Evolutionary conservation across 30 jellyfish, hydroid and myxozoan species (phyloP).

Genomic region (Pseudorhiza aurosa): DNA sequence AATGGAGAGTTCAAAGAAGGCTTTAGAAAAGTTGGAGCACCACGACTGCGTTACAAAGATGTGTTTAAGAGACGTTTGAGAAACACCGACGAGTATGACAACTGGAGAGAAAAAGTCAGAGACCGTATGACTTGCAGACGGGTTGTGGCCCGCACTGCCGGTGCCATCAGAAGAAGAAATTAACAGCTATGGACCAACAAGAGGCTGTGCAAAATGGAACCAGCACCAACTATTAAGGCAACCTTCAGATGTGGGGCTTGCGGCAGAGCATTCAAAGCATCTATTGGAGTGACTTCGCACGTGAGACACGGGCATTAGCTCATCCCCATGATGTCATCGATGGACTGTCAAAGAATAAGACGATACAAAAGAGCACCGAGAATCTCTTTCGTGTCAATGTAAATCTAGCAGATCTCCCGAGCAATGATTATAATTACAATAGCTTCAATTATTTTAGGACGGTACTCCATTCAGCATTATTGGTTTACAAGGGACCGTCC

Average conservation of each 20-base stretch:
- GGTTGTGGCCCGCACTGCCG: slow-evolving; percentile 17
- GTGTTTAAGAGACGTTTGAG: slow-evolving; percentile 11
- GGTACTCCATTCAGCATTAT: too few relatives aligned
- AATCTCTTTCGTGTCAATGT: too few relatives aligned
- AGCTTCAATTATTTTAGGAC: too few relatives aligned
- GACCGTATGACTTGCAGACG: slow-evolving; percentile 10
- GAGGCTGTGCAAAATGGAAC: slow-evolving; percentile 8
- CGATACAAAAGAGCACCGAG: too few relatives aligned
- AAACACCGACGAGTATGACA: slow-evolving; percentile 13
- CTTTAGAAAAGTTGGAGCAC: slow-evolving; percentile 11
- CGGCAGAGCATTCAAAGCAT: slow-evolving; percentile 6
- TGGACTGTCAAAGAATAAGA: slow-evolving; percentile 14
- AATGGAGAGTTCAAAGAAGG: slow-evolving; percentile 14
- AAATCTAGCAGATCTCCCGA: too few relatives aligned
- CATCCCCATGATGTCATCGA: slow-evolving; percentile 11
- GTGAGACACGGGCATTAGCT: slow-evolving; percentile 9
- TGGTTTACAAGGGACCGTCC: too few relatives aligned
- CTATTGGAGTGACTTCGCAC: slow-evolving; percentile 31
- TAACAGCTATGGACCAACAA: slow-evolving; percentile 3
- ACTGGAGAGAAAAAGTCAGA: slow-evolving; percentile 6
- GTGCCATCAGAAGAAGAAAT: slow-evolving; percentile 7
- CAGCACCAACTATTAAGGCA: slow-evolving; percentile 8
- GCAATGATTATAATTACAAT: too few relatives aligned
- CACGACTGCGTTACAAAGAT: slow-evolving; percentile 25
- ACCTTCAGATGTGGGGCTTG: slow-evolving; percentile 15